Percentiles rank a stretch among this genome's conserved stretches.
These are phyloP conservation scores for Cardiocondyla obscurior DNA, from an alignment of 1,140 invertebrate species.

Conservation along the genomic window DNA sequence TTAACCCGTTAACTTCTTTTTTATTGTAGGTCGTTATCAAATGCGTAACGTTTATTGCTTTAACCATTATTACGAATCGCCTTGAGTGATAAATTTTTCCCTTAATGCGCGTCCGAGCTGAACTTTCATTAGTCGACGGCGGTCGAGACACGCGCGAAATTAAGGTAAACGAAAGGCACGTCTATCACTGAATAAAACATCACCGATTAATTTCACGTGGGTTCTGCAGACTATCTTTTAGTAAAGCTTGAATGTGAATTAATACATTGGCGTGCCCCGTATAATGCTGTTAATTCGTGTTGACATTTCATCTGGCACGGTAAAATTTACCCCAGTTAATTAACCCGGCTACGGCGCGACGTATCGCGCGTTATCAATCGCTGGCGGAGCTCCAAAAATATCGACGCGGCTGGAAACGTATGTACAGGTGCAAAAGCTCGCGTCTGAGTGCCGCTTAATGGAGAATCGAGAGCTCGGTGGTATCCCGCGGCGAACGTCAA, in stretches of 20 bases:
- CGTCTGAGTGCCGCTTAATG: conserved; percentile 55
- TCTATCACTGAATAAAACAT: not conserved
- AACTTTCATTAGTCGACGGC: not conserved
- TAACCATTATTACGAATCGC: not conserved
- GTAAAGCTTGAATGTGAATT: not conserved
- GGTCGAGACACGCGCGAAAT: not conserved
- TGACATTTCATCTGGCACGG: not conserved
- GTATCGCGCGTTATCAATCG: not conserved
- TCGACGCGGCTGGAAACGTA: not conserved
- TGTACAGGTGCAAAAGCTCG: conserved; percentile 32
- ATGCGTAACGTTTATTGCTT: not conserved
- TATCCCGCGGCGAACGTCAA: conserved; percentile 61
- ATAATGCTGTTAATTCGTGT: not conserved
- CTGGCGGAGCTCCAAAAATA: conserved; percentile 36
- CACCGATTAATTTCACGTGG: not conserved
- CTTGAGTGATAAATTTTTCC: not conserved
- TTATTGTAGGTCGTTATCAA: conserved; percentile 23
- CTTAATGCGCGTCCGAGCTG: not conserved
- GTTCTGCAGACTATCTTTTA: not conserved
- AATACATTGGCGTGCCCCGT: not conserved
- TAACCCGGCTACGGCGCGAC: not conserved
- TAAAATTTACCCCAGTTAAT: not conserved
- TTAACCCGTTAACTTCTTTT: conserved; percentile 7
- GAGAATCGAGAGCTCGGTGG: conserved; percentile 24
- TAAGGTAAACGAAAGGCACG: not conserved